These are phyloP conservation scores for Actinemys pallida DNA, from an alignment of 2,113 vertebrate genomes.

Conservation along the genomic window DNA sequence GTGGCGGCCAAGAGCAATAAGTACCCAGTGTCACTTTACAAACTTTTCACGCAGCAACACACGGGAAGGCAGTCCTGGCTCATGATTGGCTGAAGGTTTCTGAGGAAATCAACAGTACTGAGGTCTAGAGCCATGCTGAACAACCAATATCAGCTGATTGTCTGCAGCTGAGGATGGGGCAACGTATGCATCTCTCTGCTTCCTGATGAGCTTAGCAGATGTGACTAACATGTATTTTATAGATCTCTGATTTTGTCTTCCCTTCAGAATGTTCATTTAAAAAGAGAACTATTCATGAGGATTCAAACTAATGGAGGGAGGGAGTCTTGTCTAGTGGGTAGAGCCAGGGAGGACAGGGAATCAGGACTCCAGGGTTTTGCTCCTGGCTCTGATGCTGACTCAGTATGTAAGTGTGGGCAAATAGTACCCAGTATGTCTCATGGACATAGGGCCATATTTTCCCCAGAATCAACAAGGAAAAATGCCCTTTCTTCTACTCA, in stretches of 20 bases:
- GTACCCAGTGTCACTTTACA: neutral
- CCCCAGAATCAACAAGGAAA: constrained; percentile 24
- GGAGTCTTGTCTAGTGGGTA: accelerated
- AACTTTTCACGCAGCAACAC: neutral
- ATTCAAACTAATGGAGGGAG: neutral
- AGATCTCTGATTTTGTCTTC: neutral
- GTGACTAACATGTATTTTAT: accelerated
- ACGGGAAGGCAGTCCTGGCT: neutral
- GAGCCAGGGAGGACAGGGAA: neutral
- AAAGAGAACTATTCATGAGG: neutral
- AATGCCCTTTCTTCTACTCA: constrained; percentile 31
- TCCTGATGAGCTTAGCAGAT: neutral
- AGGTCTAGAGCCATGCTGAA: neutral
- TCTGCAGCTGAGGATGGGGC: neutral
- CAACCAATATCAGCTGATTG: neutral
- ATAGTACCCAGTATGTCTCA: neutral
- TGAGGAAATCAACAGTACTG: neutral
- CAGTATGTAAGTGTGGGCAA: neutral
- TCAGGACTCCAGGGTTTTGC: neutral
- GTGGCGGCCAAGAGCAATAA: constrained; percentile 28
- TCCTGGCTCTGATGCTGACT: neutral
- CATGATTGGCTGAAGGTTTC: neutral
- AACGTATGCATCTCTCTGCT: neutral
- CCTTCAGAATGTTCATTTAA: neutral
- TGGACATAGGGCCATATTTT: neutral